phyloP scores from a whole-genome alignment of 2,888 invertebrate species.

The Ceraclea dissimilis region DNA sequence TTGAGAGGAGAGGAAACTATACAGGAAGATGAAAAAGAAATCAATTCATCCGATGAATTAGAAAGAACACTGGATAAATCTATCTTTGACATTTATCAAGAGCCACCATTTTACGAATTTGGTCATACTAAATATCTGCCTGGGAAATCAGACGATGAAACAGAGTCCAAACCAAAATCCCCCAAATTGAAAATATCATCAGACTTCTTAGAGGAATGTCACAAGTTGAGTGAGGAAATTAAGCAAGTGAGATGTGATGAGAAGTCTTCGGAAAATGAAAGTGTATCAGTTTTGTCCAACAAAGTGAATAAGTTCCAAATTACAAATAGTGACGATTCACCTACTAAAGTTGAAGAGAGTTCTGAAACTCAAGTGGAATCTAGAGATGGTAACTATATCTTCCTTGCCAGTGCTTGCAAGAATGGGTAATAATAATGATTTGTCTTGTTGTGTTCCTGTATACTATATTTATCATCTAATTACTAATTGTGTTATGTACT shows the following conservation, averaged over 20 bases:
- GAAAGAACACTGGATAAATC: constrained; percentile 4
- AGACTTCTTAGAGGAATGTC: constrained; percentile 21
- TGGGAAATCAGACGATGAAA: constrained; percentile 1
- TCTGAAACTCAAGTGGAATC: background rate
- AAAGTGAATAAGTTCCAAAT: constrained; percentile 10
- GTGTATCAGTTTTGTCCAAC: background rate
- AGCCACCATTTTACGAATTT: constrained; percentile 16
- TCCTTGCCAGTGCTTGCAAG: constrained; percentile 62
- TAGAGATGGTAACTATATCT: constrained; percentile 27
- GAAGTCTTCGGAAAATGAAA: constrained; percentile 12
- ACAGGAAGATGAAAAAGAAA: background rate
- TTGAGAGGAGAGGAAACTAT: background rate
- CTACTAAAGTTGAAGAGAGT: background rate
- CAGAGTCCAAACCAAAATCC: background rate
- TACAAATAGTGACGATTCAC: background rate
- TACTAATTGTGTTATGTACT: too few species aligned
- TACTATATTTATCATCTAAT: constrained; percentile 15
- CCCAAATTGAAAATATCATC: background rate
- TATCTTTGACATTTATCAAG: constrained; percentile 19
- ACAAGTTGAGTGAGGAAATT: constrained; percentile 35
- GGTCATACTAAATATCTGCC: constrained; percentile 15
- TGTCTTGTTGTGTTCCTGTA: constrained; percentile 28
- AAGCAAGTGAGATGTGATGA: constrained; percentile 8
- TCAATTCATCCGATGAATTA: background rate
- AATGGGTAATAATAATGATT: too few species aligned